Evolutionary conservation across 2,797 vertebrate species (phyloP).

Genomic region (Pantherophis alleghaniensis): DNA sequence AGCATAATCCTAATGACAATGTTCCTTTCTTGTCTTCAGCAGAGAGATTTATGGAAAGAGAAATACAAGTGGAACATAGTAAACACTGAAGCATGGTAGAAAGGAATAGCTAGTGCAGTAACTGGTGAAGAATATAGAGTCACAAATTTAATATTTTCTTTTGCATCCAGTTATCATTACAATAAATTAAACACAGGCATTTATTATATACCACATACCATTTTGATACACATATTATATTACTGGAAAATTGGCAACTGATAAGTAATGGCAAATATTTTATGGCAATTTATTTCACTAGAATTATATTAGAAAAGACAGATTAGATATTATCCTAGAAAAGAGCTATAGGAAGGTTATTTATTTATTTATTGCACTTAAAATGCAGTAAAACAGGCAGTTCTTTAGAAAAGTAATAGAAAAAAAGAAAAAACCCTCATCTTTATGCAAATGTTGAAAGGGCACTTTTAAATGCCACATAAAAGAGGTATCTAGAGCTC

Average conservation of each 20-base stretch:
- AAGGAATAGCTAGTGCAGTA: background rate
- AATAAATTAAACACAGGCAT: background rate
- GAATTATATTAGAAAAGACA: constrained; percentile 9
- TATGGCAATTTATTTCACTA: constrained; percentile 12
- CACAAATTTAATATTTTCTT: background rate
- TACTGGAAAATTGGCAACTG: constrained; percentile 31
- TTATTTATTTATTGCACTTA: background rate
- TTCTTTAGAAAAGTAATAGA: constrained; percentile 24
- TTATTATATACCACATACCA: constrained; percentile 13
- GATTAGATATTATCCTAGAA: constrained; percentile 22
- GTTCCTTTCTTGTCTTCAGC: background rate
- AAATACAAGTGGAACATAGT: background rate
- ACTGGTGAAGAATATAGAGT: no score
- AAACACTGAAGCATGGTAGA: background rate
- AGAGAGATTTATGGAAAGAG: background rate
- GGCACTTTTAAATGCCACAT: background rate
- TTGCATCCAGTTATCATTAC: constrained; percentile 17
- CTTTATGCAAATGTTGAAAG: constrained; percentile 16
- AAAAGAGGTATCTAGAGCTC: background rate
- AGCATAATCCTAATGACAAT: background rate
- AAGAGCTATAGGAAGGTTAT: constrained; percentile 27
- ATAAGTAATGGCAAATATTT: constrained; percentile 14
- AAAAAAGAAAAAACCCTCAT: background rate
- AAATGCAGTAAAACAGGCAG: constrained; percentile 11
- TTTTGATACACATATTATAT: constrained; percentile 16